These are phyloP conservation scores for Stenichneumon culpator DNA, from an alignment of 2,888 invertebrate species.

Conservation along the genomic window DNA sequence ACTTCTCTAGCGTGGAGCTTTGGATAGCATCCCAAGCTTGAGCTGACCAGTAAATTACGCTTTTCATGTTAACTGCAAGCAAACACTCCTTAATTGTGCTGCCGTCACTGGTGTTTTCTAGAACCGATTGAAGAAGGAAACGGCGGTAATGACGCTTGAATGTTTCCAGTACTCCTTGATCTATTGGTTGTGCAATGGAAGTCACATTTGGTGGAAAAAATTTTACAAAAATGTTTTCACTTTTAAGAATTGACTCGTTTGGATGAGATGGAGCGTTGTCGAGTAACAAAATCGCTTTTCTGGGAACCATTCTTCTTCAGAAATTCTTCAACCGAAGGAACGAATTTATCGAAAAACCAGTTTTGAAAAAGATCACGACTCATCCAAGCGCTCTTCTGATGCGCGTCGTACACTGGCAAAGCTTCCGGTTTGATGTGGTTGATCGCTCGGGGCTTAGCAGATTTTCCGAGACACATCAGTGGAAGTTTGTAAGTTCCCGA, in stretches of 20 bases:
- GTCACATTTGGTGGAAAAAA: conserved; percentile 72
- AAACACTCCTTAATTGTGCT: conserved; percentile 60
- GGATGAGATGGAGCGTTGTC: conserved; percentile 49
- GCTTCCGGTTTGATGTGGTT: conserved; percentile 59
- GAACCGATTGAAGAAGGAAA: conserved; percentile 58
- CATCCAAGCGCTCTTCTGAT: no score
- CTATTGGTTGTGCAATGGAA: conserved; percentile 68
- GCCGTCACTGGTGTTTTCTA: conserved; percentile 52
- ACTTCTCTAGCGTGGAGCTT: conserved; percentile 61
- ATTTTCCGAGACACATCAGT: conserved; percentile 65
- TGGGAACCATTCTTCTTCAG: conserved; percentile 21
- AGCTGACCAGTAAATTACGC: conserved; percentile 67
- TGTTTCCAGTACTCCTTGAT: no score
- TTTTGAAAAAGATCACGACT: no score
- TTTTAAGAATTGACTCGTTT: conserved; percentile 7
- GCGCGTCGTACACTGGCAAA: conserved; percentile 29
- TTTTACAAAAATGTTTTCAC: conserved; percentile 53
- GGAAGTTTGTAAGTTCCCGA: no score
- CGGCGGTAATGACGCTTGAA: conserved; percentile 71
- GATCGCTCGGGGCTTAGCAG: conserved; percentile 67
- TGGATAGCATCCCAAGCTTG: conserved; percentile 68
- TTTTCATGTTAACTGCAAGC: conserved; percentile 63
- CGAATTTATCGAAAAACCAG: conserved; percentile 37
- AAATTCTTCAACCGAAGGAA: conserved; percentile 29
- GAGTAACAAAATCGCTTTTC: conserved; percentile 46